Evolutionary conservation across 2,797 vertebrate species (phyloP).

Genomic region (Margarornis squamiger): DNA sequence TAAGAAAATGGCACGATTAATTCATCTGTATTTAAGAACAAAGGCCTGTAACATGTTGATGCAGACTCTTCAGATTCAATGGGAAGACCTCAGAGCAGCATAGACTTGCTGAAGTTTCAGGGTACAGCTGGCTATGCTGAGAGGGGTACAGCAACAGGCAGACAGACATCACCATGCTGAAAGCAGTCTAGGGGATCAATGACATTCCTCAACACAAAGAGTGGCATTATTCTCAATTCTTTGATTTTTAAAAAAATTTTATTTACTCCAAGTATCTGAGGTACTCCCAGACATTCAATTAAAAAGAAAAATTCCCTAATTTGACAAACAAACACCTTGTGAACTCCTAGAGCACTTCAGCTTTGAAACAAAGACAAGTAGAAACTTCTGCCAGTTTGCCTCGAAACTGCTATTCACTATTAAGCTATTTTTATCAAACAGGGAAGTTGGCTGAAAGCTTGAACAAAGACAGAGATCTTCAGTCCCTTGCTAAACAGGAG

Average conservation of each 20-base stretch:
- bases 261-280: not conserved
- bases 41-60: not conserved
- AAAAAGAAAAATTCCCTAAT: not conserved
- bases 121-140: not conserved
- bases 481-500: not conserved
- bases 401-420: not conserved
- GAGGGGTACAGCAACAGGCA: not conserved
- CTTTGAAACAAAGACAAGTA: not conserved
- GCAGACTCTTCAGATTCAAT: not conserved
- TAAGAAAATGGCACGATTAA: not conserved
- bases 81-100: not conserved
- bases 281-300: not conserved
- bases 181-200: not conserved
- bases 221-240: not conserved
- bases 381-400: not conserved
- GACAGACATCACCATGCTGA: fast-evolving
- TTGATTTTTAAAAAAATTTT: not conserved
- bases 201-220: not conserved
- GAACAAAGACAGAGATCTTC: constrained; percentile 3
- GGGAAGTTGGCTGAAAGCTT: constrained; percentile 17
- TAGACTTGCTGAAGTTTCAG: not conserved
- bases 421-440: constrained; percentile 9
- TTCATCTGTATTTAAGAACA: not conserved
- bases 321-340: not conserved
- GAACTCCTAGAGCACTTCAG: not conserved